Percentiles rank a stretch among this genome's conserved stretches.
phyloP scores from a whole-genome alignment of 2,888 invertebrate species.

The Plebejus argus region DNA sequence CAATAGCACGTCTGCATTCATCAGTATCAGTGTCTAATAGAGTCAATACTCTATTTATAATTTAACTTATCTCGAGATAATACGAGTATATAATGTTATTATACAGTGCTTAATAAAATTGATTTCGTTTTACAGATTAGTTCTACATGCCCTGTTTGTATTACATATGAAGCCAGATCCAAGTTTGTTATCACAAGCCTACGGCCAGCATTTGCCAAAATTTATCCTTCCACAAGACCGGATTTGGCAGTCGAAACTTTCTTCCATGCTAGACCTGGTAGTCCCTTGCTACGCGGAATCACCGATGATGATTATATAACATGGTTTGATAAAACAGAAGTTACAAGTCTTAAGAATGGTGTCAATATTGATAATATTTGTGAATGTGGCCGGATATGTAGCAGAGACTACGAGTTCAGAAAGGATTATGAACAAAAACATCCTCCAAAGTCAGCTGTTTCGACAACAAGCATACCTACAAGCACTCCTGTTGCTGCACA shows the following conservation, averaged over 20 bases:
- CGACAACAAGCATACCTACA: constrained; percentile 36
- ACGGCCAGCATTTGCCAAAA: constrained; percentile 83
- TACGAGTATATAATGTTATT: too few species aligned
- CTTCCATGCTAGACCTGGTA: constrained; percentile 82
- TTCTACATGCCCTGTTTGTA: constrained; percentile 82
- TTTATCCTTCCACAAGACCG: constrained; percentile 82
- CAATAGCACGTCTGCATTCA: too few species aligned
- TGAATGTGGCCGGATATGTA: constrained; percentile 77
- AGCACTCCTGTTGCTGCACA: constrained; percentile 34
- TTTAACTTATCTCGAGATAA: too few species aligned
- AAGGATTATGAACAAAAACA: constrained; percentile 51
- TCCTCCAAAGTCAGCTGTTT: constrained; percentile 34
- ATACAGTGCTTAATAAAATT: not conserved
- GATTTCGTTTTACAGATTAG: constrained; percentile 70
- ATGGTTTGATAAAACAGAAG: constrained; percentile 83
- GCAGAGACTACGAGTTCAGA: constrained; percentile 68
- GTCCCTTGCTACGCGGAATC: constrained; percentile 81
- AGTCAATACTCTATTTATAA: too few species aligned
- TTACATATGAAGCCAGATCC: constrained; percentile 81
- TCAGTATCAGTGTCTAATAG: too few species aligned
- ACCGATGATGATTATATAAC: constrained; percentile 84
- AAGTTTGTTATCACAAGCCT: constrained; percentile 82
- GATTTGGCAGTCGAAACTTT: constrained; percentile 84
- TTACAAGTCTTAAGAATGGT: constrained; percentile 68
- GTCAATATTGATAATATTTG: constrained; percentile 76